phyloP scores from a whole-genome alignment of 2,888 invertebrate genomes.

The Saturnia japonica region DNA sequence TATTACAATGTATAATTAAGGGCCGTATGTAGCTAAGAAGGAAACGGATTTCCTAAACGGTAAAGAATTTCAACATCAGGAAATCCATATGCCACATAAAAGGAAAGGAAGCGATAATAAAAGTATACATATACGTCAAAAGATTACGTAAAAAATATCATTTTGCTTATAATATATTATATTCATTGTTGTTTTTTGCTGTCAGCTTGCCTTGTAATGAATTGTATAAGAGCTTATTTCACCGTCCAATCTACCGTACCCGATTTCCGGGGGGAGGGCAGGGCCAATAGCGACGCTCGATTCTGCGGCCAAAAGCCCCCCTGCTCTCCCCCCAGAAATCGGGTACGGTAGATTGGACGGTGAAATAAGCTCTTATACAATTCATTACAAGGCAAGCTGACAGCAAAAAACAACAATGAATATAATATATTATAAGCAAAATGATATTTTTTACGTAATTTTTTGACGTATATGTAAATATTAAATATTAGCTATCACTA shows the following conservation, averaged over 20 bases:
- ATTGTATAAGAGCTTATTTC: neutral
- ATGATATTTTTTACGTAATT: neutral
- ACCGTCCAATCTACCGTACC: too few species aligned
- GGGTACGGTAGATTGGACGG: too few species aligned
- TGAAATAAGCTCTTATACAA: neutral
- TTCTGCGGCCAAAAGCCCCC: too few species aligned
- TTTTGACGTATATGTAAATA: neutral
- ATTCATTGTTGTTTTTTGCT: too few species aligned
- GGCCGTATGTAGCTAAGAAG: slow-evolving; percentile 7
- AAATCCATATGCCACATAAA: slow-evolving; percentile 4
- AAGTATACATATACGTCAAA: neutral
- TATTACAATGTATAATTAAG: neutral
- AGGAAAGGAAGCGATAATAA: neutral
- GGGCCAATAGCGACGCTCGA: neutral
- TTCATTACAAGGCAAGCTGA: too few species aligned
- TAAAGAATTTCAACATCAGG: neutral
- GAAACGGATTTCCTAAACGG: slow-evolving; percentile 14
- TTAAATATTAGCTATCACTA: too few species aligned
- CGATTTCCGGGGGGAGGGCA: too few species aligned
- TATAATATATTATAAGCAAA: neutral
- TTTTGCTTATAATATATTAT: neutral
- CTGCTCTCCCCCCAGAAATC: too few species aligned
- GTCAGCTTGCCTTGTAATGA: too few species aligned
- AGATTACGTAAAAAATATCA: neutral
- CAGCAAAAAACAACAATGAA: too few species aligned